Evolutionary conservation across 2,113 vertebrate genomes (phyloP).

Genomic region (Saccopteryx bilineata): DNA sequence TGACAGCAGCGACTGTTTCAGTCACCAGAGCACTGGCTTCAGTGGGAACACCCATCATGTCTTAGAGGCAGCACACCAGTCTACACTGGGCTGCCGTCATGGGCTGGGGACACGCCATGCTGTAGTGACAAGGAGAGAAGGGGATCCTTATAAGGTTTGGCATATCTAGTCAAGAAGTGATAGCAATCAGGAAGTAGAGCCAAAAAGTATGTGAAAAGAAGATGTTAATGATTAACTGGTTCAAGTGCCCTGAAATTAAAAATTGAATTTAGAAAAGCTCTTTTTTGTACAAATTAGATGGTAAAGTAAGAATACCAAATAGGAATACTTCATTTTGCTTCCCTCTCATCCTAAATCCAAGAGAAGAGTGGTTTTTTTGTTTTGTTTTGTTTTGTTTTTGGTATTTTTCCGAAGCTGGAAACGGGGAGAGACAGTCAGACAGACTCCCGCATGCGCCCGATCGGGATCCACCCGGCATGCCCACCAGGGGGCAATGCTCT

Average conservation of each 20-base stretch:
- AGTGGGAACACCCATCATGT: not conserved
- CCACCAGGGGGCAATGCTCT: too few species aligned
- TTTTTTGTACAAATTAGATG: not conserved
- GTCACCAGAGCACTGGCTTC: not conserved
- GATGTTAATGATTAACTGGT: not conserved
- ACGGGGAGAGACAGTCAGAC: too few species aligned
- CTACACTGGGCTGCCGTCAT: not conserved
- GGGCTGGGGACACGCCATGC: not conserved
- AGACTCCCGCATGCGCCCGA: too few species aligned
- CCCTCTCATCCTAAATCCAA: not conserved
- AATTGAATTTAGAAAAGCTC: slow-evolving; percentile 20
- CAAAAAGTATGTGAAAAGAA: not conserved
- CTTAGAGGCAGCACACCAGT: not conserved
- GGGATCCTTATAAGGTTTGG: accelerated
- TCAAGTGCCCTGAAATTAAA: not conserved
- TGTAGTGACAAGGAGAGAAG: not conserved
- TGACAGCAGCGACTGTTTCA: accelerated
- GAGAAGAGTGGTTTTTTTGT: not conserved
- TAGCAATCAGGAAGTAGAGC: not conserved
- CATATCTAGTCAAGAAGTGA: not conserved
- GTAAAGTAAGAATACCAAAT: not conserved
- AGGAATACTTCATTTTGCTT: not conserved
- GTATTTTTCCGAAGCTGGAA: too few species aligned
- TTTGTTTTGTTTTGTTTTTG: too few species aligned
- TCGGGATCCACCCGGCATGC: too few species aligned